Conservation (phyloP, 1,140 invertebrate species). For the Aphelinus certus region DNA sequence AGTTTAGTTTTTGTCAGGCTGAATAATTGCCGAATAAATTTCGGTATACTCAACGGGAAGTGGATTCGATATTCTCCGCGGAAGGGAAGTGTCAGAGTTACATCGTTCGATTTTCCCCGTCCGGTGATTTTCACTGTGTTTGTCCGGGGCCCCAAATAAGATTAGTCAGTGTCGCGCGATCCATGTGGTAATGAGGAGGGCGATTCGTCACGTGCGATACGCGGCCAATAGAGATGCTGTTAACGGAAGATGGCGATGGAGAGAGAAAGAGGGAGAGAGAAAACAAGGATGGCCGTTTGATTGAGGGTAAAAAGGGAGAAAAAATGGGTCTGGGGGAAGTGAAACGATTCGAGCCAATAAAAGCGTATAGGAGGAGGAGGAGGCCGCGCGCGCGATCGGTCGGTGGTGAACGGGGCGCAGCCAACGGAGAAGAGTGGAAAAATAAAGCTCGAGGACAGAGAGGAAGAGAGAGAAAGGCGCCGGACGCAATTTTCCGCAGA, state of each 20-base stretch:
- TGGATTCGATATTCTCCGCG: too few relatives aligned
- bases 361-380: background rate
- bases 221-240: too few relatives aligned
- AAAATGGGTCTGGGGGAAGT: background rate
- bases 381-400: background rate
- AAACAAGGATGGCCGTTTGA: conserved; percentile 48
- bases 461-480: conserved; percentile 23
- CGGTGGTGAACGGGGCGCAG: background rate
- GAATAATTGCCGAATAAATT: too few relatives aligned
- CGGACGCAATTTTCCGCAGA: conserved; percentile 40
- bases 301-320: background rate
- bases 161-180: too few relatives aligned
- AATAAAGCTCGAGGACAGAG: conserved; percentile 21
- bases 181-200: too few relatives aligned
- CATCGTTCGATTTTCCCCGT: too few relatives aligned
- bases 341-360: conserved; percentile 23
- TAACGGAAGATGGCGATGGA: conserved; percentile 37
- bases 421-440: background rate
- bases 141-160: too few relatives aligned
- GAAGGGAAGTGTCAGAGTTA: too few relatives aligned
- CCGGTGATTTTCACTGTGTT: too few relatives aligned
- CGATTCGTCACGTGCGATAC: too few relatives aligned
- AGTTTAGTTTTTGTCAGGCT: too few relatives aligned
- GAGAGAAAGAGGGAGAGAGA: conserved; percentile 46
- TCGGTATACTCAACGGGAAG: too few relatives aligned